Percentiles rank a stretch among this genome's conserved stretches.
phyloP scores from a whole-genome alignment of 2,888 invertebrate genomes.

The Platycheirus rosarum region DNA sequence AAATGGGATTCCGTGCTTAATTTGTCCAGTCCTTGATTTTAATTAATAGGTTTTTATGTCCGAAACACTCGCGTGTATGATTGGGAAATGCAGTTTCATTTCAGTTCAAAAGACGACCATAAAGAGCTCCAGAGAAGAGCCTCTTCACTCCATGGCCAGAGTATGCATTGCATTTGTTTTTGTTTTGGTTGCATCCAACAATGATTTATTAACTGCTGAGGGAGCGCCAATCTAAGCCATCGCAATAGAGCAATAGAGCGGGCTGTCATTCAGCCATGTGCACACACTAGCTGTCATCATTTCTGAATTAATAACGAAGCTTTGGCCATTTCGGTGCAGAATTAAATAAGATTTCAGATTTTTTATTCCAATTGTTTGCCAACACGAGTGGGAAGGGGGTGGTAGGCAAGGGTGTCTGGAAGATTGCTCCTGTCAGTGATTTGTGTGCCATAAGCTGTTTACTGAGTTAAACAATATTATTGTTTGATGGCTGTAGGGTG shows the following conservation, averaged over 20 bases:
- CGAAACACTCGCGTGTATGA: slow-evolving; percentile 34
- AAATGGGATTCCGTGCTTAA: slow-evolving; percentile 53
- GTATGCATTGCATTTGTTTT: slow-evolving; percentile 1
- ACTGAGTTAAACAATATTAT: slow-evolving; percentile 53
- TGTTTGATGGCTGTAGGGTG: slow-evolving; percentile 40
- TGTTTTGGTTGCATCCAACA: slow-evolving; percentile 32
- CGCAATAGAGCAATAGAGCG: slow-evolving; percentile 29
- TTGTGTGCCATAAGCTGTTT: slow-evolving; percentile 25
- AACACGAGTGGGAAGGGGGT: neutral
- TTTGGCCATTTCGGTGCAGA: slow-evolving; percentile 31
- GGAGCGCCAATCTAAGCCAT: slow-evolving; percentile 56
- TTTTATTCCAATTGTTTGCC: slow-evolving; percentile 36
- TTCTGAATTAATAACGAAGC: slow-evolving; percentile 42
- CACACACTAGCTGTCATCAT: slow-evolving; percentile 34
- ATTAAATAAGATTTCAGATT: slow-evolving; percentile 28
- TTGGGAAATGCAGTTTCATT: slow-evolving; percentile 56
- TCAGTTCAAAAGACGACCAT: slow-evolving; percentile 23
- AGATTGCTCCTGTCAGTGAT: slow-evolving; percentile 24
- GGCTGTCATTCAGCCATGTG: slow-evolving; percentile 44
- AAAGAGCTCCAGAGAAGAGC: slow-evolving; percentile 17
- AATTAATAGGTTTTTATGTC: slow-evolving; percentile 65
- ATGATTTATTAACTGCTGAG: slow-evolving; percentile 69
- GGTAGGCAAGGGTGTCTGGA: no score
- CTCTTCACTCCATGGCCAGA: slow-evolving; percentile 4
- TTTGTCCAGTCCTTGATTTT: slow-evolving; percentile 70